Base-by-base conservation (phyloP, 2,888 invertebrate genomes). In the Notodonta dromedarius region DNA sequence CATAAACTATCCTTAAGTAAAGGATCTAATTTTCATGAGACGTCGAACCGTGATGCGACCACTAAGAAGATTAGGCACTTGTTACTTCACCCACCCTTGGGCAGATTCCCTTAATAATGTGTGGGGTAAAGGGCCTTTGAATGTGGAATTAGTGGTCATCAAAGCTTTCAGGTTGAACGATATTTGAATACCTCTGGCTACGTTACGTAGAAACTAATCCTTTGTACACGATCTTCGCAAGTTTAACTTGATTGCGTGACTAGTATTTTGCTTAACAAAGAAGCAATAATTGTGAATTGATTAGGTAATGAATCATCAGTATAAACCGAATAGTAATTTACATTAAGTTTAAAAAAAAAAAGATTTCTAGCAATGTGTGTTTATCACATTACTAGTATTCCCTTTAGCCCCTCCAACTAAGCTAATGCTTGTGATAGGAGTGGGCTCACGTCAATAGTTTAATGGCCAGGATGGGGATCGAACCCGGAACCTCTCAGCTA, bases 11-110 rank as follows among this genome's bases (percentile, higher is more conserved):
- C 73, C 68, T 73, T 72, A 75, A 80, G 80, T 78, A 77, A 74
- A 76, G 79, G 78, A 83, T 81, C 79, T 83, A 82, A 85, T 86
- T 87, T 86, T 86, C 87, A 87, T 83, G 83, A 82, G 78, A 85
- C 83, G 85, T 84, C 79, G 83, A 85, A 80, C 79, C 80, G 75
- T 83, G 79, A 83, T 85, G 80, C 79, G 78, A 84, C 83, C 83
- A 75, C 82, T 83, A 86, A 86, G 82, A 73, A 83, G 85, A 87
- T 87, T 87, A 87, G 77, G 77, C 78, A 85, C 84, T 87, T 87
- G 84, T 84, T 83, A 85, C 84, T 82, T 79, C 74, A 67, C 71
- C 70, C 74, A 76, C 71, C 76, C 62, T 79, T 71, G 75, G 72
- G 76, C 72, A 74, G 73, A 75, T 78, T 77, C 74, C 74, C 74